Evolutionary conservation across 1,140 invertebrate genomes (phyloP), one percentile per base, ranked within the genome.

Genomic region (Macrosteles quadrilineatus): DNA sequence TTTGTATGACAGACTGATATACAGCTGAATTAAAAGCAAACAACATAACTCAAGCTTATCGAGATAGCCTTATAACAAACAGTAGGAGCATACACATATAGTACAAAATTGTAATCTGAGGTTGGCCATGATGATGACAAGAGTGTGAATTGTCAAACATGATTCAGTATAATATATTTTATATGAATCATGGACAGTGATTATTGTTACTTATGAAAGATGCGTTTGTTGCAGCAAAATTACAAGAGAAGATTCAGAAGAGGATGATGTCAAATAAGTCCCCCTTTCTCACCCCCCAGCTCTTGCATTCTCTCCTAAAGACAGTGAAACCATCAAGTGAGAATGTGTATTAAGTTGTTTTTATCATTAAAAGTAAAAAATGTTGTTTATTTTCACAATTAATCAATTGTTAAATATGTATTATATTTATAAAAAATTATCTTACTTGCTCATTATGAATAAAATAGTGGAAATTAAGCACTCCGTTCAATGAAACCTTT

Each of bases 391-490:
- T 50, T 40, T 50, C 4, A 19, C n/a, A 19, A 50, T 19, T 50
- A n/a, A 50, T 21, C 21, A 4, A 21, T 50, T 50, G 47, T 50
- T 50, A n/a, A 50, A 50, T 50, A 50, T 50, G 47, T 50, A 50
- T 50, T 50, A n/a, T 50, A 50, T 50, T 50, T 50, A 11, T 50
- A 11, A 11, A 50, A 19, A 50, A 40, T 9, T 19, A 50, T 50
- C 21, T 50, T 50, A 21, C 14, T 50, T 50, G 47, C 47, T 50
- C 47, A 50, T 50, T 21, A 50, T 50, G n/a, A 50, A 50, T 21
- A 50, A 50, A 50, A 9, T 21, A 50, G 47, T 50, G 47, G 14
- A 50, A 50, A 11, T 50, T 9, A 50, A 21, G n/a, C n/a, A 36
- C 32, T 6, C 32, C 14, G 14, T 36, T 36, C 32, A 6, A 14